Evolutionary conservation across 2,888 invertebrate genomes (phyloP).

Genomic region (Phortica magna): DNA sequence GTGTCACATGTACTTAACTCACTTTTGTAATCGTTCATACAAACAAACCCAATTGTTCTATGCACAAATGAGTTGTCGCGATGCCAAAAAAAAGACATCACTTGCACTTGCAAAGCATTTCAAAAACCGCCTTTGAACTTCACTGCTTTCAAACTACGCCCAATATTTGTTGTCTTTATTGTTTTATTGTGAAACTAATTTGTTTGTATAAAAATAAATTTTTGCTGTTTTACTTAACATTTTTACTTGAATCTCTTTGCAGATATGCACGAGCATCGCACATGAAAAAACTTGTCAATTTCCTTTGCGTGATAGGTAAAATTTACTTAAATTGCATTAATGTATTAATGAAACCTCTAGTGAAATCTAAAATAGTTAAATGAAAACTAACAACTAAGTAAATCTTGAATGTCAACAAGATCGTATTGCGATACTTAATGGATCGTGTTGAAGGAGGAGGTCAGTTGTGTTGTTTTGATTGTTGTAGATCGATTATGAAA

Average conservation of each 20-base stretch:
- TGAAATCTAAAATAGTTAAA: conserved; percentile 26
- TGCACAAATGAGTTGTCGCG: no score
- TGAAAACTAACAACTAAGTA: conserved; percentile 5
- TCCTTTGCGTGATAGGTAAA: conserved; percentile 78
- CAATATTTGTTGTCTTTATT: not conserved
- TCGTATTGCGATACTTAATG: conserved; percentile 56
- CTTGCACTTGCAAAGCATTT: no score
- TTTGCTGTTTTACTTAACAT: not conserved
- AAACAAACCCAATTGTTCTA: not conserved
- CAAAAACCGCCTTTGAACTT: no score
- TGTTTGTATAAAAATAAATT: not conserved
- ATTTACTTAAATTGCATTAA: conserved; percentile 58
- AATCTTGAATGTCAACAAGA: conserved; percentile 37
- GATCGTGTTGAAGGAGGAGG: not conserved
- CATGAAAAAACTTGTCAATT: conserved; percentile 81
- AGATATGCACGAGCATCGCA: conserved; percentile 88
- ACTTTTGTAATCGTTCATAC: not conserved
- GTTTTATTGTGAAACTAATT: not conserved
- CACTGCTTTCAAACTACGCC: no score
- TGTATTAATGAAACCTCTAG: conserved; percentile 11
- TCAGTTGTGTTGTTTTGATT: not conserved
- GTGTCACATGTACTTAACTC: not conserved
- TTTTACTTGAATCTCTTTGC: conserved; percentile 79
- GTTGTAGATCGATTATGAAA: conserved; percentile 1
- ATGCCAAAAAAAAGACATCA: no score